Percentiles rank a stretch among this genome's conserved stretches.
Conservation (phyloP, 2,797 vertebrate genomes). For the Hoplostethus mediterraneus region DNA sequence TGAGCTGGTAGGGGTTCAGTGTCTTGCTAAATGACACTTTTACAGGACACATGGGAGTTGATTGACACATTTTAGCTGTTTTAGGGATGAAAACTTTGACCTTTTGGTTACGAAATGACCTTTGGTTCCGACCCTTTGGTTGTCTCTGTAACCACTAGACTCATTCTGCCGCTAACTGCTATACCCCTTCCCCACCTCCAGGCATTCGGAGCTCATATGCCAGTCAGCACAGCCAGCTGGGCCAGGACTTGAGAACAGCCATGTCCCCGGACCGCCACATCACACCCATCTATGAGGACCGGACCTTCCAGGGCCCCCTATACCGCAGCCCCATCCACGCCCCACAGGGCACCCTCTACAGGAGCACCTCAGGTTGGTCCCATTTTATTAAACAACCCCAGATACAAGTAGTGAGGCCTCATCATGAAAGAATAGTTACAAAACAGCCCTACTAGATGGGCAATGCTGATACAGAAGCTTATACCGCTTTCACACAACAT, state of each 20-base stretch:
- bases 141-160: not conserved
- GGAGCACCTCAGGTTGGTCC: conserved; percentile 89
- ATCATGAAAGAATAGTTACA: not conserved
- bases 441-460: too few relatives aligned
- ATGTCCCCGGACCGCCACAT: conserved; percentile 95
- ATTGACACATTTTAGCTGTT: conserved; percentile 15
- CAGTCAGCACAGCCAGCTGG: conserved; percentile 95
- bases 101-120: conserved; percentile 1
- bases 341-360: conserved; percentile 90
- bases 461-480: not conserved
- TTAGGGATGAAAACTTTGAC: conserved; percentile 4
- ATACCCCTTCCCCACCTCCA: conserved; percentile 50
- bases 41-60: not conserved
- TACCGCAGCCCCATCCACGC: conserved; percentile 92
- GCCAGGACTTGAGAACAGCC: conserved; percentile 89
- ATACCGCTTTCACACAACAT: not conserved
- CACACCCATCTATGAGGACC: conserved; percentile 95
- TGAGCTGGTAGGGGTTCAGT: not conserved
- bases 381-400: not conserved
- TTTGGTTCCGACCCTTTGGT: too few relatives aligned
- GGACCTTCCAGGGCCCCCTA: conserved; percentile 91
- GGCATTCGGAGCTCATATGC: conserved; percentile 93
- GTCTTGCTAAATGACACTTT: not conserved
- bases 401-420: not conserved
- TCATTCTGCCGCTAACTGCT: not conserved